Evolutionary conservation across 2,888 invertebrate genomes (phyloP), one percentile per base, ranked within the genome.

Genomic region (Auanema sp.): DNA sequence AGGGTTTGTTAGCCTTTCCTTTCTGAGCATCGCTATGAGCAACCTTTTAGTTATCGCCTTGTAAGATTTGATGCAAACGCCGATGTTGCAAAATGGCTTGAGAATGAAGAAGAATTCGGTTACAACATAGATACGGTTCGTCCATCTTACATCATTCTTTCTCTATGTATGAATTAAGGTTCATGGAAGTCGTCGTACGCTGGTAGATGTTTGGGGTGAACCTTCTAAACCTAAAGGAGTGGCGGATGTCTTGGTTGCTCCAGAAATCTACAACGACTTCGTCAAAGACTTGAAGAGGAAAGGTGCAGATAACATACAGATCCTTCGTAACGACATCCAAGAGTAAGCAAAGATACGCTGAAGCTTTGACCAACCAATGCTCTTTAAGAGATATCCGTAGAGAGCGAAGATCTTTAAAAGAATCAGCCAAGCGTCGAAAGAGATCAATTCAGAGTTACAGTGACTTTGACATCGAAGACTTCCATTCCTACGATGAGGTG

Each of bases 181-280:
- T 52, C 21, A 52, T 8, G 56, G 53, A 14, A n/a, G 16, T 14
- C 42, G 53, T 2, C 67, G 71, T 21, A 42, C 67, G n/a, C 60
- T 73, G 16, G 54, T 81, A 18, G 81, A 81, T 58, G 69, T 81
- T n/a, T 78, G 74, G 71, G 63, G 71, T 18, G 79, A 77, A 64
- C 79, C 80, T 5, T 71, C 70, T 21, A 71, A 69, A 51, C 61
- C 66, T 10, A 61, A 66, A 16, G 63, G 60, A 1, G 60, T 66
- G 14, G 71, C 72, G 0, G 77, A 79, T 43, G 71, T 80, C 12
- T 64, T 80, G 5, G 77, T 80, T 10, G 76, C 80, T 18, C 80
- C 80, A 2, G 70, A 71, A 42, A 71, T 70, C 43, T 24, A 65
- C 10, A 50, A 64, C 21, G 64, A 66, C 40, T 64, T 71, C 24